Percentiles rank a stretch among this genome's conserved stretches.
Conservation (phyloP, 2,797 vertebrate species). For the Propithecus deckenii region DNA sequence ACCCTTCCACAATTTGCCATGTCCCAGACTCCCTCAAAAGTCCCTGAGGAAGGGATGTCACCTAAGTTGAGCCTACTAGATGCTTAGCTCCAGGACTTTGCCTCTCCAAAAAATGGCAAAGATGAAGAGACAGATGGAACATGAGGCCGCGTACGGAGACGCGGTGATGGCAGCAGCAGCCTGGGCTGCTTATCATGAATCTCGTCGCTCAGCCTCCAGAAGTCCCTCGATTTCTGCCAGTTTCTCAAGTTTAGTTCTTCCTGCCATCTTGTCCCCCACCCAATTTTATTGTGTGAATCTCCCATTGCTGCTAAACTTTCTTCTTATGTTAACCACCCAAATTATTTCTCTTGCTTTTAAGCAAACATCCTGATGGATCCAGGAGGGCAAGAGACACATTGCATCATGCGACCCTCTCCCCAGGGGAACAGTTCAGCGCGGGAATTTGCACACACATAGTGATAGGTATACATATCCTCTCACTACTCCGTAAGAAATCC, state of each 20-base stretch:
- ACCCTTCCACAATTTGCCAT: neutral
- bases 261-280: neutral
- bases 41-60: neutral
- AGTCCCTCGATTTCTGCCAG: neutral
- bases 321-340: neutral
- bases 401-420: neutral
- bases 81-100: neutral
- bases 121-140: neutral
- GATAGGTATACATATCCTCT: neutral
- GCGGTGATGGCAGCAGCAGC: neutral
- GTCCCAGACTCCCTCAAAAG: neutral
- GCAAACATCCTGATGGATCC: neutral
- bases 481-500: neutral
- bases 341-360: conserved; percentile 27
- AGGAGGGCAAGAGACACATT: neutral
- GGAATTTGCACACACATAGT: neutral
- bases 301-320: neutral
- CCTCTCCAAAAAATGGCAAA: neutral
- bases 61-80: neutral
- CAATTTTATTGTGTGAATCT: neutral
- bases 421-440: neutral
- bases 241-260: neutral
- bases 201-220: neutral
- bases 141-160: neutral
- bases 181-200: neutral